These are phyloP conservation scores for Molossus alvarezi DNA, from an alignment of 2,797 vertebrate species.

Conservation along the genomic window DNA sequence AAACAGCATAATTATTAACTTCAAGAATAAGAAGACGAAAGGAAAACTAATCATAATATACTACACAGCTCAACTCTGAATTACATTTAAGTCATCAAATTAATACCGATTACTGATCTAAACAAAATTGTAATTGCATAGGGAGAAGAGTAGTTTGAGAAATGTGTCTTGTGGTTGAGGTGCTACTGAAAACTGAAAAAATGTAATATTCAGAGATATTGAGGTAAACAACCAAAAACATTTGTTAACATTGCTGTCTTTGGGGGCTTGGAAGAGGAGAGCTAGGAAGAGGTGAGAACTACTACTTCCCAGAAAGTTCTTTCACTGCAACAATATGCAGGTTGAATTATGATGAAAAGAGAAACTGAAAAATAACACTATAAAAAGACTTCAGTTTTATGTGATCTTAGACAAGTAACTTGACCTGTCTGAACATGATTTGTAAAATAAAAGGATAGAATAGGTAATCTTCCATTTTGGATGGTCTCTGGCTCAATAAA, in stretches of 20 bases:
- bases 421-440: slow-evolving; percentile 19
- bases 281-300: background rate
- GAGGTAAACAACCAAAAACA: slow-evolving; percentile 30
- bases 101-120: slow-evolving; percentile 46
- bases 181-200: slow-evolving; percentile 20
- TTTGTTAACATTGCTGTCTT: background rate
- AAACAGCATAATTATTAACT: slow-evolving; percentile 53
- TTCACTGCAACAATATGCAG: background rate
- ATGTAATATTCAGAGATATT: slow-evolving; percentile 18
- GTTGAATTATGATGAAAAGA: slow-evolving; percentile 14
- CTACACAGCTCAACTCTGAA: slow-evolving; percentile 9
- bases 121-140: slow-evolving; percentile 49
- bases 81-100: slow-evolving; percentile 43
- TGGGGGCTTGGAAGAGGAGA: background rate
- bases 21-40: slow-evolving; percentile 16
- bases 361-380: slow-evolving; percentile 12
- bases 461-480: slow-evolving; percentile 40
- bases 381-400: slow-evolving; percentile 27
- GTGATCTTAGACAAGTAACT: background rate
- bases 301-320: slow-evolving; percentile 29
- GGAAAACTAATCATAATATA: background rate
- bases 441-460: background rate
- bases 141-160: background rate
- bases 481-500: background rate
- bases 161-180: slow-evolving; percentile 7